Conservation (phyloP, 2,888 invertebrate genomes). For the Agrotis exclamationis region DNA sequence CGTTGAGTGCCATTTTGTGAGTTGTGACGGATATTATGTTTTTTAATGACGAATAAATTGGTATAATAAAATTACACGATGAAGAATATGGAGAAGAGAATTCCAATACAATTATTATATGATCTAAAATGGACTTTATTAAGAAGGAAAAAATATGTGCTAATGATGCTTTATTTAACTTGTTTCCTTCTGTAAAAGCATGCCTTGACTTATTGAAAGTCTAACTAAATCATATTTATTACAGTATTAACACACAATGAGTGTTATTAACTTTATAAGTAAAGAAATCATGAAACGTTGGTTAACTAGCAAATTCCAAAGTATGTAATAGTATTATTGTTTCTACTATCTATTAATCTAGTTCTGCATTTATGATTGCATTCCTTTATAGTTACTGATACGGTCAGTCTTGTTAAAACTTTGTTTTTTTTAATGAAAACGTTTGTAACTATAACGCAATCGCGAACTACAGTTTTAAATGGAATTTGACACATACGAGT, state of each 20-base stretch:
- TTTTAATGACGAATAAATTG: conserved; percentile 18
- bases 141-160: conserved; percentile 3
- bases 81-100: background rate
- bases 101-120: conserved; percentile 11
- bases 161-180: conserved; percentile 21
- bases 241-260: conserved; percentile 41
- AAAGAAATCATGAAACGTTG: conserved; percentile 15
- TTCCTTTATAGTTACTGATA: background rate
- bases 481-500: background rate
- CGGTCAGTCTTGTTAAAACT: background rate
- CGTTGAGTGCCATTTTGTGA: background rate
- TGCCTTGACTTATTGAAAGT: conserved; percentile 9
- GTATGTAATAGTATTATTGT: conserved; percentile 26
- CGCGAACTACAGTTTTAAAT: background rate
- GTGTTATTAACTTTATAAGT: conserved; percentile 18
- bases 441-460: too few relatives aligned
- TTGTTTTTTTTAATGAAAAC: too few relatives aligned
- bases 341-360: background rate
- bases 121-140: background rate
- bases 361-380: background rate
- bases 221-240: conserved; percentile 35
- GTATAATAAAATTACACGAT: conserved; percentile 6
- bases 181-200: background rate
- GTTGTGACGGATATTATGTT: conserved; percentile 10
- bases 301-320: conserved; percentile 11